Percentiles rank a stretch among this genome's conserved stretches.
Conservation (phyloP, 2,113 vertebrate genomes). For the Ginglymostoma cirratum region DNA sequence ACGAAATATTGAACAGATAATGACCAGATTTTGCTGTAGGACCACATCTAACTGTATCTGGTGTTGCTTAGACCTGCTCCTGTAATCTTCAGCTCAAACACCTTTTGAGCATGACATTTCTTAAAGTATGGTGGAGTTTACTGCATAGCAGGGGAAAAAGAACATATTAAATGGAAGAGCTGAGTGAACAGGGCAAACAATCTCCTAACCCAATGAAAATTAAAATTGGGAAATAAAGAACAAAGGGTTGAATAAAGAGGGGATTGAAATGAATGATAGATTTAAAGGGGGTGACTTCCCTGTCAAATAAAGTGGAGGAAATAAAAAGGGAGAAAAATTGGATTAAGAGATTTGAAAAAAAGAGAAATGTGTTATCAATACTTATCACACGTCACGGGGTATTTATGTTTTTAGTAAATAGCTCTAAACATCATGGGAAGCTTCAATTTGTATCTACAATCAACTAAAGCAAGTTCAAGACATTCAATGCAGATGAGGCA, state of each 20-base stretch:
- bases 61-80: not conserved
- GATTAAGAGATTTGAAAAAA: not conserved
- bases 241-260: not conserved
- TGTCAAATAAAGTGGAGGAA: not conserved
- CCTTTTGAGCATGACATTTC: not conserved
- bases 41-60: not conserved
- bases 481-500: not conserved
- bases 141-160: not conserved
- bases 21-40: not conserved
- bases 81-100: not conserved
- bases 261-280: too few relatives aligned
- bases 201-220: not conserved
- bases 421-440: not conserved
- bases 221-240: not conserved
- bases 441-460: not conserved
- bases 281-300: not conserved
- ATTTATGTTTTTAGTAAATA: not conserved
- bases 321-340: not conserved
- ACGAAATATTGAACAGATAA: not conserved
- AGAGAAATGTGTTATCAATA: not conserved
- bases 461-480: not conserved
- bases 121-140: not conserved
- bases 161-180: too few relatives aligned
- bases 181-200: not conserved
- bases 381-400: not conserved